Percentiles rank a stretch among this genome's conserved stretches.
Conservation (phyloP, 1,140 invertebrate species). For the Condylostylus longicornis region DNA sequence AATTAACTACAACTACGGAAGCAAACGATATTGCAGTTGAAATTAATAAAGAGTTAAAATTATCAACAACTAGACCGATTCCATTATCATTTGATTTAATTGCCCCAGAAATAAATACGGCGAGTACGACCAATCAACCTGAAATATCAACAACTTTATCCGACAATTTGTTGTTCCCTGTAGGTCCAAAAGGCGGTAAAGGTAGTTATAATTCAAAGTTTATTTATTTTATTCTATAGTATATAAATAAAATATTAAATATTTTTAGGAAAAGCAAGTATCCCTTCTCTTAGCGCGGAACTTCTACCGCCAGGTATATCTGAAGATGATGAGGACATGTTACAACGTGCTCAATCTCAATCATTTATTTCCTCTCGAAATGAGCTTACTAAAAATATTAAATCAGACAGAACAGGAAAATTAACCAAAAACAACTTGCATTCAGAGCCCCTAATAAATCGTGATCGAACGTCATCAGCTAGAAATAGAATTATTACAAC, state of each 20-base stretch:
- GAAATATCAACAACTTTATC: constrained; percentile 17
- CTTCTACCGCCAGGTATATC: constrained; percentile 18
- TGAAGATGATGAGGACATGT: constrained; percentile 19
- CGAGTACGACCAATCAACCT: constrained; percentile 17
- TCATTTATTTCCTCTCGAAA: constrained; percentile 27
- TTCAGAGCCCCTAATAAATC: too few relatives aligned
- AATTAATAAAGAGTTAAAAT: constrained; percentile 31
- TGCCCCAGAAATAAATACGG: constrained; percentile 14
- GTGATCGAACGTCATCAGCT: constrained; percentile 13
- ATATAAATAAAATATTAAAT: too few relatives aligned
- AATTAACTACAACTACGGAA: constrained; percentile 10
- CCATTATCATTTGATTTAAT: constrained; percentile 4
- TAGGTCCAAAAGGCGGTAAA: constrained; percentile 3
- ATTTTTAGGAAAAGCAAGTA: neutral
- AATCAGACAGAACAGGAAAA: constrained; percentile 7
- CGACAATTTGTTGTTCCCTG: constrained; percentile 2
- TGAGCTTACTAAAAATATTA: constrained; percentile 14
- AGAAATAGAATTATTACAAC: constrained; percentile 33
- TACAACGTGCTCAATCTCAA: constrained; percentile 28
- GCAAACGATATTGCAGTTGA: constrained; percentile 33
- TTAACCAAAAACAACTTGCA: too few relatives aligned
- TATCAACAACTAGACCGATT: constrained; percentile 14
- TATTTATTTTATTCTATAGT: too few relatives aligned
- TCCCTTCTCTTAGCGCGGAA: constrained; percentile 8
- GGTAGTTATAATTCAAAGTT: neutral